Evolutionary conservation across 2,888 invertebrate genomes (phyloP), one percentile per base, ranked within the genome.

Genomic region (Xylophagus ater): DNA sequence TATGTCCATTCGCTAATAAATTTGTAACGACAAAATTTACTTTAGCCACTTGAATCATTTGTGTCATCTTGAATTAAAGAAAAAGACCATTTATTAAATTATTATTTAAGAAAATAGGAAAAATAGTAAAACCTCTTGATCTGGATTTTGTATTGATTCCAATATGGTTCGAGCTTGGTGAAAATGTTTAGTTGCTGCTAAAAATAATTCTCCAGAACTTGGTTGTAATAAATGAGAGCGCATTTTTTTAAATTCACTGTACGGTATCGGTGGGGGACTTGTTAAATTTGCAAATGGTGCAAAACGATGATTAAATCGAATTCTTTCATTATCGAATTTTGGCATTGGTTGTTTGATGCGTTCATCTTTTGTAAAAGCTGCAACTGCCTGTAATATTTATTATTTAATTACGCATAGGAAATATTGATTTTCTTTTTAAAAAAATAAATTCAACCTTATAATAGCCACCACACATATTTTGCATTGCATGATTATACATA

Each of bases 1-100:
- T 89, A 62, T 94, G 93, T 7, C 94, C 96, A 44, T 87, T 88
- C 1, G 88, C 85, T 47, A 96, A 66, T 43, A 97, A 69, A 65
- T 92, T 93, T 65, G 93, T 73, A 10, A 96, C 94, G 50, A 97
- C 83, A 60, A 89, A 92, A 70, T 97, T 97, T 0, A 89, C 92
- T 72, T 96, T 96, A 26, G 87, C 81, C 48, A 96, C 83, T 66
- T 86, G 88, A 34, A 93, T 69, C 47, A 94, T 73, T 57, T 84
- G 83, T 19, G 72, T 68, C 43, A 86, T 76, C 81, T 87, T 67
- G 13, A 71, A 72, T 46, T 47, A 34, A 52, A 38, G 49, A 47
- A 42, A 41, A 32, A 9, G 12, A 32, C 4, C 17, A 23, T 24
- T 18, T 5, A 9, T 30, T 33, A 12, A 45, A 36, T 32, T 23